A percentile compares a stretch with the other conserved stretches of the same genome.
These are phyloP conservation scores for Prenolepis imparis DNA, from an alignment of 2,888 invertebrate species.

Conservation along the genomic window DNA sequence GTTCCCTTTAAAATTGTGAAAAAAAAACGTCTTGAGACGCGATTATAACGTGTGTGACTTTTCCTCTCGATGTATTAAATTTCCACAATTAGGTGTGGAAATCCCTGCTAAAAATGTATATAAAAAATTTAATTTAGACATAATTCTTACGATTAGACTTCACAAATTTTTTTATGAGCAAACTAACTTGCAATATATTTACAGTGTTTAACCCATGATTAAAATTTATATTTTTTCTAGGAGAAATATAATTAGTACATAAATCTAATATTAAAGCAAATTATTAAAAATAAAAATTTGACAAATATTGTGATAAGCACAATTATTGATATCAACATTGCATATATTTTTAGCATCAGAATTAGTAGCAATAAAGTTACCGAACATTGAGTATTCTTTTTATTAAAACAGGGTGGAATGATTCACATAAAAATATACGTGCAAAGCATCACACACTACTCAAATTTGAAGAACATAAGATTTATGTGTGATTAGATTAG, in stretches of 20 bases:
- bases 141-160: neutral
- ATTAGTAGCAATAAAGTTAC: conserved; percentile 2
- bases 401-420: conserved; percentile 21
- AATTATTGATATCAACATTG: conserved; percentile 16
- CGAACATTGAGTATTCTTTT: conserved; percentile 26
- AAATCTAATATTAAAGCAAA: neutral
- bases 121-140: neutral
- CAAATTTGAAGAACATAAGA: neutral
- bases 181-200: neutral
- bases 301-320: conserved; percentile 1
- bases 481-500: neutral
- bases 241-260: neutral
- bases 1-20: neutral
- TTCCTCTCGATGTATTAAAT: neutral
- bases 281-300: neutral
- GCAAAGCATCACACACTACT: conserved; percentile 6
- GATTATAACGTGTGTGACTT: neutral
- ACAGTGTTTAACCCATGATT: neutral
- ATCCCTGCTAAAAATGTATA: neutral
- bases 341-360: neutral
- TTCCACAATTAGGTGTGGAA: neutral
- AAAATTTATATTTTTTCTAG: neutral
- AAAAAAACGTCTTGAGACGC: neutral
- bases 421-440: conserved; percentile 18
- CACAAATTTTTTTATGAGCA: neutral